Evolutionary conservation across 2,113 vertebrate genomes (phyloP), one percentile per base, ranked within the genome.

Genomic region (Euleptes europaea): DNA sequence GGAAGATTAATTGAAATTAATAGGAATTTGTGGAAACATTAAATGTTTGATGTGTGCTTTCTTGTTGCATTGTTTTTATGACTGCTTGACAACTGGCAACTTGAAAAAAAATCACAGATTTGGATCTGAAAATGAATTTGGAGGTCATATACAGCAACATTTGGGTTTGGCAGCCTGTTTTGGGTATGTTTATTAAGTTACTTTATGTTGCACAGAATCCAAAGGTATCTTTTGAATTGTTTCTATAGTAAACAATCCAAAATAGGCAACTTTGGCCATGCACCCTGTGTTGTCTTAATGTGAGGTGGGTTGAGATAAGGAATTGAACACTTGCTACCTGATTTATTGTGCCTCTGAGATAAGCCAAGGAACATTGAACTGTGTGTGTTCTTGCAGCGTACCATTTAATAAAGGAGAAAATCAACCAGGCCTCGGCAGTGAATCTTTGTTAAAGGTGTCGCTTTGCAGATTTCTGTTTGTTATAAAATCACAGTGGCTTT

Each of bases 381-480:
- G 31, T 31, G 23, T 84, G 17, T 63, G 38, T 33, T n/a, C 35
- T 42, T n/a, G 73, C 19, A 38, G 19, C 54, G 8, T 14, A 54
- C 38, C 10, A 1, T 73, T 63, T 23, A 69, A 12, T 77, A 77
- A 11, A 77, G 9, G 12, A 54, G 26, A 77, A 84, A 54, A n/a
- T 66, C 14, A 49, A 11, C 35, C 44, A 66, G 21, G 40, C 33
- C 35, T 47, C 60, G 10, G 42, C 82, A 76, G 57, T 47, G 38
- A 66, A 81, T 81, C 79, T 70, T 81, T 57, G 83, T 42, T 31
- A 72, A 82, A 83, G 65, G 75, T 23, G 38, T 35, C 28, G 72
- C 19, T 66, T 70, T 84, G 49, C 35, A 84, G 67, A 57, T 70
- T 70, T 15, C 66, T 42, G 35, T 21, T 60, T 71, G 15, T 31